Percentiles rank a stretch among this genome's conserved stretches.
phyloP scores from a whole-genome alignment of 2,888 invertebrate species.

The Ochlodes sylvanus region DNA sequence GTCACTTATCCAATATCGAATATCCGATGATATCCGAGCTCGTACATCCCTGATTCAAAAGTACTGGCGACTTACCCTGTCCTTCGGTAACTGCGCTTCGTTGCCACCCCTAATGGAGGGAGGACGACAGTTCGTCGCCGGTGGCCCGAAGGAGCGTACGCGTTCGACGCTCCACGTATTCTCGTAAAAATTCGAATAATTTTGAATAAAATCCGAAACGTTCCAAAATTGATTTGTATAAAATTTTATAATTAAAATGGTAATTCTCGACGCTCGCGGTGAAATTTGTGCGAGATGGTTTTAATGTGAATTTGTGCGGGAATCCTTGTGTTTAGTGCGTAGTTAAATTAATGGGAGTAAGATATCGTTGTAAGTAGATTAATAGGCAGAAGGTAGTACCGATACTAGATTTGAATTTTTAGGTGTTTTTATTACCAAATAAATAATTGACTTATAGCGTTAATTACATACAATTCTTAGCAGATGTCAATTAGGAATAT shows the following conservation, averaged over 20 bases:
- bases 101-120: slow-evolving; percentile 38
- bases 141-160: slow-evolving; percentile 47
- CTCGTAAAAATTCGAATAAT: slow-evolving; percentile 5
- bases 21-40: neutral
- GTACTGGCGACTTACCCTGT: slow-evolving; percentile 15
- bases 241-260: neutral
- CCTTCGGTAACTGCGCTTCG: slow-evolving; percentile 16
- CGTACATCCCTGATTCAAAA: neutral
- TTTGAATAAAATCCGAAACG: neutral
- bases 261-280: neutral
- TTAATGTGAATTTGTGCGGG: slow-evolving; percentile 1
- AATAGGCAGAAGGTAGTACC: neutral
- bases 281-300: neutral
- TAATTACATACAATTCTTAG: neutral
- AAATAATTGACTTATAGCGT: neutral
- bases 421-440: slow-evolving; percentile 12
- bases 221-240: neutral
- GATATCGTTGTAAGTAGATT: neutral
- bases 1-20: neutral
- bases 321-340: slow-evolving; percentile 9
- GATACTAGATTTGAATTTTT: slow-evolving; percentile 10
- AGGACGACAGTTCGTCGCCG: slow-evolving; percentile 61
- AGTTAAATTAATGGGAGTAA: neutral
- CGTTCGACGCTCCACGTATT: slow-evolving; percentile 28
- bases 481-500: too few species aligned